Evolutionary conservation across 2,113 vertebrate species (phyloP).

Genomic region (Corydoras maculifer): DNA sequence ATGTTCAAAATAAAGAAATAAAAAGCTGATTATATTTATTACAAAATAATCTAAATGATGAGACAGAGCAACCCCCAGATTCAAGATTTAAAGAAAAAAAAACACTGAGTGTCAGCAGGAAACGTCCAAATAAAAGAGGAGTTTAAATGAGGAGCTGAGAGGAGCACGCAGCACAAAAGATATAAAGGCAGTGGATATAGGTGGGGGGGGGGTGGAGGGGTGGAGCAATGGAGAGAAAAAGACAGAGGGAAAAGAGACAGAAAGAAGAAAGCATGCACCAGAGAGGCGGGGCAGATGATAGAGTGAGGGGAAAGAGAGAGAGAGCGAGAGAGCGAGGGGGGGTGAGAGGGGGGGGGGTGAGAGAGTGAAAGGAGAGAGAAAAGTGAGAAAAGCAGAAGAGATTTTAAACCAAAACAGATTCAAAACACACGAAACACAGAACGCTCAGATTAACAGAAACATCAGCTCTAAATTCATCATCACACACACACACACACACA

Average conservation of each 20-base stretch:
- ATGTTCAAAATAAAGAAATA: too few relatives aligned
- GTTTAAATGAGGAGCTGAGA: constrained; percentile 72
- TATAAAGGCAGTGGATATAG: constrained; percentile 68
- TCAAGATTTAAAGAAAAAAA: constrained; percentile 42
- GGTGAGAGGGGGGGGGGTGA: constrained; percentile 49
- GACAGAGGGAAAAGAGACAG: constrained; percentile 55
- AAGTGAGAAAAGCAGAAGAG: constrained; percentile 63
- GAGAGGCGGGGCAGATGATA: constrained; percentile 35
- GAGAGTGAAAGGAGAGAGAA: constrained; percentile 41
- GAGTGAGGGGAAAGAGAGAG: constrained; percentile 29
- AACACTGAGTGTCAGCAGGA: constrained; percentile 61
- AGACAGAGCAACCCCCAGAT: too few relatives aligned
- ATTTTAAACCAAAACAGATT: constrained; percentile 69
- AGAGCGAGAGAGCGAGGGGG: constrained; percentile 61
- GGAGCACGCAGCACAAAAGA: constrained; percentile 73
- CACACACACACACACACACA: too few relatives aligned
- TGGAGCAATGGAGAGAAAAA: constrained; percentile 61
- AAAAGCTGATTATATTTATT: too few relatives aligned
- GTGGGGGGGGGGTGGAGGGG: constrained; percentile 60
- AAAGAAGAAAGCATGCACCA: constrained; percentile 46
- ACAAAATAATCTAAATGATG: too few relatives aligned
- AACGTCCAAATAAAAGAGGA: constrained; percentile 66
- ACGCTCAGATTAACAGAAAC: too few relatives aligned
- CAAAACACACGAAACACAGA: constrained; percentile 59
- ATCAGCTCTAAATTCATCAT: too few relatives aligned